These are phyloP conservation scores for Hylia prasina DNA, from an alignment of 2,113 vertebrate genomes.

Conservation along the genomic window DNA sequence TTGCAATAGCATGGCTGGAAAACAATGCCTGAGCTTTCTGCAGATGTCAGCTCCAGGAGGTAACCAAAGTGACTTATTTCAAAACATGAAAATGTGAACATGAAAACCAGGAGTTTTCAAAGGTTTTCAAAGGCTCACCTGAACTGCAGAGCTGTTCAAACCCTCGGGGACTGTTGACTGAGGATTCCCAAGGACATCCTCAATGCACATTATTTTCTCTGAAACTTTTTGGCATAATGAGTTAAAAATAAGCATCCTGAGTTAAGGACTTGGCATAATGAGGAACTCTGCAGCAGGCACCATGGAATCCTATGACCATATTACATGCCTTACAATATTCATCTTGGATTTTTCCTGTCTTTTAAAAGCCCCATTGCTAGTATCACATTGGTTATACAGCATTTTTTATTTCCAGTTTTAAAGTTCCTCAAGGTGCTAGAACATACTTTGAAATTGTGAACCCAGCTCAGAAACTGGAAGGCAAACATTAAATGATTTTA, in stretches of 20 bases:
- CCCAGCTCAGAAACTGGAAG: neutral
- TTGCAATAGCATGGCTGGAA: neutral
- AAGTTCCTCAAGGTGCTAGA: neutral
- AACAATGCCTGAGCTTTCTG: neutral
- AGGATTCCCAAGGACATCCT: neutral
- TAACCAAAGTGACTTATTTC: neutral
- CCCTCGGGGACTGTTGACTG: neutral
- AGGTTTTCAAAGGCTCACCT: neutral
- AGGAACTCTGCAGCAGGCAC: neutral
- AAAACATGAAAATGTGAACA: neutral
- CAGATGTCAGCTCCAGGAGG: neutral
- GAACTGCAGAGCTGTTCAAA: neutral
- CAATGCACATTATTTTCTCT: neutral
- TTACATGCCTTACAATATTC: neutral
- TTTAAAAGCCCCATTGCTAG: neutral
- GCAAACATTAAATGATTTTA: neutral
- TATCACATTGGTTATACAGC: neutral
- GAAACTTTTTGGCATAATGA: neutral
- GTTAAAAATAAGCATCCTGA: neutral
- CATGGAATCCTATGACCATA: neutral
- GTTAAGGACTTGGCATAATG: accelerated
- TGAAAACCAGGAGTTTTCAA: neutral
- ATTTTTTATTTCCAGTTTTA: neutral
- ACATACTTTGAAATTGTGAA: neutral
- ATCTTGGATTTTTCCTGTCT: neutral